phyloP scores from a whole-genome alignment of 2,888 invertebrate species.

The Drepana falcataria region DNA sequence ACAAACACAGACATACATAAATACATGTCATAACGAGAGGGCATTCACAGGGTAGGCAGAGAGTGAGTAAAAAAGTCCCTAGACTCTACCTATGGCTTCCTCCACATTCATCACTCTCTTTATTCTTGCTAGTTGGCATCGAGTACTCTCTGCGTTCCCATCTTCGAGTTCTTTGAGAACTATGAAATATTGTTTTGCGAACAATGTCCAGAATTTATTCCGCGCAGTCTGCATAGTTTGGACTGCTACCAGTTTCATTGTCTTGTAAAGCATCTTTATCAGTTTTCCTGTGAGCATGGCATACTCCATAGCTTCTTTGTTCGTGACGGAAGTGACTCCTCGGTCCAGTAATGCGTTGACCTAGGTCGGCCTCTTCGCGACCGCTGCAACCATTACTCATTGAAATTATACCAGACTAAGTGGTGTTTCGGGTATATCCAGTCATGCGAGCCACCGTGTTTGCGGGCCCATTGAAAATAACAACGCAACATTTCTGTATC shows the following conservation, averaged over 20 bases:
- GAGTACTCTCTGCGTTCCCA: too few species aligned
- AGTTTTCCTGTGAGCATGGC: slow-evolving; percentile 21
- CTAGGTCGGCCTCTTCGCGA: slow-evolving; percentile 54
- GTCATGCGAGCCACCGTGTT: slow-evolving; percentile 41
- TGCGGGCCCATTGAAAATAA: slow-evolving; percentile 21
- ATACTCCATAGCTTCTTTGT: slow-evolving; percentile 30
- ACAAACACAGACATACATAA: too few species aligned
- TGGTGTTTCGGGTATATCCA: slow-evolving; percentile 68
- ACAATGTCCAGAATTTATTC: background rate
- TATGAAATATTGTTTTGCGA: background rate
- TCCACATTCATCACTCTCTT: too few species aligned
- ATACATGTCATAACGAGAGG: too few species aligned
- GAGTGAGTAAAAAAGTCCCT: too few species aligned
- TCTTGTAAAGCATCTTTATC: slow-evolving; percentile 5
- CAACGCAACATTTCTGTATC: slow-evolving; percentile 31
- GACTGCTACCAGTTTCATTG: slow-evolving; percentile 10
- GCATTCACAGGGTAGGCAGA: too few species aligned
- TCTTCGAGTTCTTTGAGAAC: too few species aligned
- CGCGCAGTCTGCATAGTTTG: background rate
- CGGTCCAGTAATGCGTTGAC: slow-evolving; percentile 61
- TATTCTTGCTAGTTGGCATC: too few species aligned
- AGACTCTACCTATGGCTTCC: too few species aligned
- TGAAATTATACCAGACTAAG: slow-evolving; percentile 73
- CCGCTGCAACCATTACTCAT: slow-evolving; percentile 62
- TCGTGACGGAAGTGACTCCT: slow-evolving; percentile 44